Percentiles rank a stretch among this genome's conserved stretches.
Evolutionary conservation across 2,113 vertebrate genomes (phyloP).

Genomic region (Periophthalmodon schlosseri): DNA sequence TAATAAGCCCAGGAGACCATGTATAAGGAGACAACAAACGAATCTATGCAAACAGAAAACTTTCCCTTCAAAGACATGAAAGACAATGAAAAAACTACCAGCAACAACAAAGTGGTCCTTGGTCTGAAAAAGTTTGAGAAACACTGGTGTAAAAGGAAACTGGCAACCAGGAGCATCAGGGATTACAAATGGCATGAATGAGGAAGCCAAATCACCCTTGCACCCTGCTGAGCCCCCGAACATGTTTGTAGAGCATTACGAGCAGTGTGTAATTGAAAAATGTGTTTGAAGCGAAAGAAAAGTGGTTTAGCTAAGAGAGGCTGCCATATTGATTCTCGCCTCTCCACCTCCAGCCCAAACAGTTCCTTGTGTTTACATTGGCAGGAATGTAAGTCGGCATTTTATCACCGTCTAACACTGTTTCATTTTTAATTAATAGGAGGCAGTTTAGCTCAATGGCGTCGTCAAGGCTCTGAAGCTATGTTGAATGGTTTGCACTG

Average conservation of each 20-base stretch:
- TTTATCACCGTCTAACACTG: constrained; percentile 24
- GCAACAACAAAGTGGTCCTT: no score
- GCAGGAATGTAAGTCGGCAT: constrained; percentile 21
- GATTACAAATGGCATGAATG: constrained; percentile 20
- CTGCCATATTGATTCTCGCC: constrained; percentile 31
- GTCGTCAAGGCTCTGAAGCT: not conserved
- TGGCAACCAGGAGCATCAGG: constrained; percentile 19
- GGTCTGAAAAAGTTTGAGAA: no score
- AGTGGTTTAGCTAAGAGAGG: constrained; percentile 21
- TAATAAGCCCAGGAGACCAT: no score
- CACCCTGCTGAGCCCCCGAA: constrained; percentile 26
- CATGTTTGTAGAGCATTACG: constrained; percentile 37
- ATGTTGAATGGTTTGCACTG: constrained; percentile 11
- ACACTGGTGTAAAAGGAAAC: no score
- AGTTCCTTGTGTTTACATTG: constrained; percentile 28
- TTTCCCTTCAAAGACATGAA: no score
- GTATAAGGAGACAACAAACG: no score
- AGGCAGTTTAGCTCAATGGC: constrained; percentile 8
- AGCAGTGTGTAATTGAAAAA: constrained; percentile 44
- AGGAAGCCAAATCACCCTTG: constrained; percentile 30
- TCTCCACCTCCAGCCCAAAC: constrained; percentile 22
- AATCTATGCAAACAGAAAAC: no score
- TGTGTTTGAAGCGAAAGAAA: constrained; percentile 26
- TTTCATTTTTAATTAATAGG: constrained; percentile 26
- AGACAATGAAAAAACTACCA: no score